These are phyloP conservation scores for Melanitta fusca DNA, from an alignment of 2,797 vertebrate species.

Conservation along the genomic window DNA sequence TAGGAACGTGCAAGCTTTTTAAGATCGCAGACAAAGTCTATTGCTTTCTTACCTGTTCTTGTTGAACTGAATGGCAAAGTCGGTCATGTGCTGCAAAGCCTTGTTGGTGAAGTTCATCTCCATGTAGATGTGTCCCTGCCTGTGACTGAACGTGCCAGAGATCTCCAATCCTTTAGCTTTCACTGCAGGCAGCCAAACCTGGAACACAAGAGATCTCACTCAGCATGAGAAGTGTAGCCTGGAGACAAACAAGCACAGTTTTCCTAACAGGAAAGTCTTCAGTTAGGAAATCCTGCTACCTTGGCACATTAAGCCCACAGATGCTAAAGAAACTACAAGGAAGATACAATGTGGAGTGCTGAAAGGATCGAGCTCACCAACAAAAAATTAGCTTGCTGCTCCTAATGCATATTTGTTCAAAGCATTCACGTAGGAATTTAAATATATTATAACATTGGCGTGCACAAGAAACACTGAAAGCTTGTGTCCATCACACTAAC, in stretches of 20 bases:
- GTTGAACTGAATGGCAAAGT: constrained; percentile 99
- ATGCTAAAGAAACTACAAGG: not conserved
- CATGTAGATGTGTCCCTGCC: constrained; percentile 98
- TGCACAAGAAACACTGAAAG: not conserved
- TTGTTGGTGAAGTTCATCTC: constrained; percentile 99
- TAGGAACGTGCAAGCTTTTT: not conserved
- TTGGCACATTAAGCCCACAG: not conserved
- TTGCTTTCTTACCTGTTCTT: constrained; percentile 92
- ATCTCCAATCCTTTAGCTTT: constrained; percentile 98
- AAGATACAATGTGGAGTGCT: not conserved
- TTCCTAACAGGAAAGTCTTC: not conserved
- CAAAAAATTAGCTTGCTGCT: constrained; percentile 3
- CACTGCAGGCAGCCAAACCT: constrained; percentile 97
- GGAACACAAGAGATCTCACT: constrained; percentile 55
- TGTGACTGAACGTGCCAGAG: constrained; percentile 94
- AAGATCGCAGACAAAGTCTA: accelerated
- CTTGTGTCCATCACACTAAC: not conserved
- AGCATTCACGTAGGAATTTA: not conserved
- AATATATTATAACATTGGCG: not conserved
- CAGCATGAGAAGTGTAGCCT: not conserved
- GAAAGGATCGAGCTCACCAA: not conserved
- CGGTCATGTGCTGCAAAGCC: constrained; percentile 98
- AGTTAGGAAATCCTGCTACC: not conserved
- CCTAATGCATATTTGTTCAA: not conserved
- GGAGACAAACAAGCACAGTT: not conserved